Percentiles rank a stretch among this genome's conserved stretches.
Conservation (phyloP, 2,888 invertebrate genomes). For the Epinotia demarniana region DNA sequence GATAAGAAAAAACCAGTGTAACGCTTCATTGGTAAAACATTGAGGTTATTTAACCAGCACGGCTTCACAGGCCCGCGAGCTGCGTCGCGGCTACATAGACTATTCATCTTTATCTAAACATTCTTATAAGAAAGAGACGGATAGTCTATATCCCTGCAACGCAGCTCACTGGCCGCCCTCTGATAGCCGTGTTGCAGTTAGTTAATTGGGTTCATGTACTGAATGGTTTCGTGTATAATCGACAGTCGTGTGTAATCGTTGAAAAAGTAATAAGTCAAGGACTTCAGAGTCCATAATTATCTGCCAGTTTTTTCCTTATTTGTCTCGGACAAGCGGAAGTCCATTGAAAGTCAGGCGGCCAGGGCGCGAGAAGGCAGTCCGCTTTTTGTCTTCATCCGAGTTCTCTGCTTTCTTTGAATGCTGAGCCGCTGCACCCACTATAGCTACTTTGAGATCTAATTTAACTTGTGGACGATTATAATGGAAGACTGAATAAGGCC, state of each 20-base stretch:
- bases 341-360: slow-evolving; percentile 14
- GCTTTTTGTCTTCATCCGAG: slow-evolving; percentile 25
- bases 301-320: slow-evolving; percentile 28
- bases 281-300: slow-evolving; percentile 11
- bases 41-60: not conserved
- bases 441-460: not conserved
- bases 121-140: too few species aligned
- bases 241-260: not conserved
- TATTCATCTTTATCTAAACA: too few species aligned
- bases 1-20: not conserved
- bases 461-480: not conserved
- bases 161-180: too few species aligned
- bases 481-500: not conserved
- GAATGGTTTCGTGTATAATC: not conserved
- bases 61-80: too few species aligned
- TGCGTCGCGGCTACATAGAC: too few species aligned
- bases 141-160: too few species aligned
- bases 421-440: not conserved
- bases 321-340: slow-evolving; percentile 19
- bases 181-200: not conserved
- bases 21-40: not conserved
- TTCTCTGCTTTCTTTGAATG: slow-evolving; percentile 19
- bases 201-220: not conserved
- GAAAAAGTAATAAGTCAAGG: slow-evolving; percentile 25
- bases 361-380: slow-evolving; percentile 18